Evolutionary conservation across 2,113 vertebrate species (phyloP).

Genomic region (Platanista minor): DNA sequence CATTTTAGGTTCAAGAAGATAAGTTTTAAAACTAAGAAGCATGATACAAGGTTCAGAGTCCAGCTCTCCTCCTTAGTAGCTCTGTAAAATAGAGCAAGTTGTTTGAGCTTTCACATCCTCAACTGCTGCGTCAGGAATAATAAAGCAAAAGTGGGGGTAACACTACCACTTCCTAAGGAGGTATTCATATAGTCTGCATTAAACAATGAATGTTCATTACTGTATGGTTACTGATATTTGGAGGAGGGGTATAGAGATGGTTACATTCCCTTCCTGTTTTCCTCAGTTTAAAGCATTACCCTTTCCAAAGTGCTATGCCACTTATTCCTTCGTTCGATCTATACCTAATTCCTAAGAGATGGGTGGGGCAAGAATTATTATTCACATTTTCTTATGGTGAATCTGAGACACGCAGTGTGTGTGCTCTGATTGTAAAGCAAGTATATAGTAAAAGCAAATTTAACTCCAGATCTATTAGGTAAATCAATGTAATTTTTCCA

Average conservation of each 20-base stretch:
- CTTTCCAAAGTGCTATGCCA: background rate
- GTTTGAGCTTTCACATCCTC: background rate
- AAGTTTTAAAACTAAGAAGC: background rate
- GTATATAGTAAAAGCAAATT: background rate
- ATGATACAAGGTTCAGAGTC: background rate
- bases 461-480: background rate
- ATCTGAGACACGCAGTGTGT: background rate
- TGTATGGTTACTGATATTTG: background rate
- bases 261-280: background rate
- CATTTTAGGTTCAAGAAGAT: background rate
- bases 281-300: background rate
- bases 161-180: background rate
- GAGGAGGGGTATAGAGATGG: too few species aligned
- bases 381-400: background rate
- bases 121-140: background rate
- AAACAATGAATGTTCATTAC: background rate
- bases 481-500: background rate
- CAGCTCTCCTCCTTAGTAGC: background rate
- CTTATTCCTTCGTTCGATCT: background rate
- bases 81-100: background rate
- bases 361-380: background rate
- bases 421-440: background rate
- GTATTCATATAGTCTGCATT: background rate
- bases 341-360: background rate
- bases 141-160: background rate